Evolutionary conservation across 2,888 invertebrate species (phyloP), one percentile per base, ranked within the genome.

Genomic region (Eurois occulta): DNA sequence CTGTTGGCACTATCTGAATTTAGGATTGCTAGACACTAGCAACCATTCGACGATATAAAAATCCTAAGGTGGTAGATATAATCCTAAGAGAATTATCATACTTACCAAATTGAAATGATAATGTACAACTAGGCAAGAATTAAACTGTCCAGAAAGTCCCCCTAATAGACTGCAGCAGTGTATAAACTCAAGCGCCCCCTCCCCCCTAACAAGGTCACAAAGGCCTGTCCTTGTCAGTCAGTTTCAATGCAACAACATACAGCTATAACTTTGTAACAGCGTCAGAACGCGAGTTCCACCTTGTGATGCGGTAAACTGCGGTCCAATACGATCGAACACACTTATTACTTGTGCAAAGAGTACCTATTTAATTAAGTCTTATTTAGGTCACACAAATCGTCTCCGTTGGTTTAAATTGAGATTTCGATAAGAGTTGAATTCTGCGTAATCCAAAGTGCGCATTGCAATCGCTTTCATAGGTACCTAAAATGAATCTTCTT

Each of bases 281-380:
- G 21, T 28, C 13, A 2, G 52, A 69, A 21, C 71, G 64, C 65
- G 35, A 73, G 2, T 55, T 8, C 18, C 48, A 76, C 70, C 77
- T 85, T 85, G 73, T 66, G 62, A 66, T 77, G 82, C 65, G 69
- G 78, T 58, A 81, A 38, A 65, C 71, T 41, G 43, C 32, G 41
- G 65, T 60, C 21, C 7, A 21, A 62, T 62, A 21, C 69, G 69
- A 85, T 84, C 86, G 60, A 74, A 76, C 48, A 62, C 41, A 65
- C 60, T 32, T 55, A 58, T 83, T 69, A 70, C 72, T 70, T 48
- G 24, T 62, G 28, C 16, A 38, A 65, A 60, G 21, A 58, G 38
- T 48, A n/a, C n/a, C n/a, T n/a, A 66, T 77, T 75, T 67, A 85
- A 72, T 77, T 24, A 65, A n/a, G 41, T 32, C 35, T 66, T 62